A percentile compares a stretch with the other conserved stretches of the same genome.
phyloP scores from a whole-genome alignment of 1,140 invertebrate genomes.

The Caenorhabditis elegans region WBcel235 BX284603.4:7643001-7643500 shows the following conservation, averaged over 20 bases:
- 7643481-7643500: not conserved
- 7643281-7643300: not conserved
- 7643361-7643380: too few species aligned
- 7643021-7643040: slow-evolving; percentile 69
- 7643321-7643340: too few species aligned
- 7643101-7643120: not conserved
- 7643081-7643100: not conserved
- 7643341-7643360: too few species aligned
- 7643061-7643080: not conserved
- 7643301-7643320: not conserved
- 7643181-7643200: not conserved
- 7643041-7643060: slow-evolving; percentile 42
- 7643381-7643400: too few species aligned
- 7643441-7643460: not conserved
- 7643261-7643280: not conserved
- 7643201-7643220: not conserved
- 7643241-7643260: not conserved
- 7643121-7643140: not conserved
- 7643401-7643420: too few species aligned
- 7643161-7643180: not conserved
- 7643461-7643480: not conserved
- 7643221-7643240: not conserved
- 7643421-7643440: not conserved
- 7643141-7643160: too few species aligned
- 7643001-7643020: slow-evolving; percentile 87